A percentile compares a stretch with the other conserved stretches of the same genome.
phyloP scores from a whole-genome alignment of 1,140 invertebrate genomes.

The Pantala flavescens region DNA sequence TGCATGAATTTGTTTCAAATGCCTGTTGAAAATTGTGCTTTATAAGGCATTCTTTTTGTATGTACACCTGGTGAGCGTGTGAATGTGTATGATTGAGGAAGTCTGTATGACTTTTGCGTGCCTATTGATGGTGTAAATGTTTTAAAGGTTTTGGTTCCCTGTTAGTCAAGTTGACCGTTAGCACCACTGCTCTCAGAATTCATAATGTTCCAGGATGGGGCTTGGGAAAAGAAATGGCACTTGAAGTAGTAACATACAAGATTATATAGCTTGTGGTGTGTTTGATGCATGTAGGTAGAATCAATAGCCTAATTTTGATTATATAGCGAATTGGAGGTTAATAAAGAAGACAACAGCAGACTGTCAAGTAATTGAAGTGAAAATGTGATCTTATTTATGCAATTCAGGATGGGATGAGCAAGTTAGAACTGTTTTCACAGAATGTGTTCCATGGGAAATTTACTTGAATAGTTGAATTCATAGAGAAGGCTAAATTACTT shows the following conservation, averaged over 20 bases:
- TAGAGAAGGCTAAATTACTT: neutral
- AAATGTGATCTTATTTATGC: slow-evolving; percentile 6
- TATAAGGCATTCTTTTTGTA: neutral
- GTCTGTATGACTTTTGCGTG: neutral
- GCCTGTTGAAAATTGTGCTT: neutral
- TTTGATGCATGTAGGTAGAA: neutral
- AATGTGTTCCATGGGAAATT: neutral
- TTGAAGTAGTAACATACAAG: too few species aligned
- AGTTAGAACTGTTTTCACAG: neutral
- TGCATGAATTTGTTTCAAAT: slow-evolving; percentile 3
- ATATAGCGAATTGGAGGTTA: neutral
- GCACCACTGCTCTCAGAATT: neutral
- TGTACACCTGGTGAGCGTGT: neutral
- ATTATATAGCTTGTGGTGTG: neutral
- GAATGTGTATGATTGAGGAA: neutral
- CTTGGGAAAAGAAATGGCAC: neutral
- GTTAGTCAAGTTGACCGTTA: neutral
- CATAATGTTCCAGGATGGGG: neutral
- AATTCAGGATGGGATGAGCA: neutral
- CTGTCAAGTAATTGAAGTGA: neutral
- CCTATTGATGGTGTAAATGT: neutral
- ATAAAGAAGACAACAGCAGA: neutral
- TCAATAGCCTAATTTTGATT: neutral
- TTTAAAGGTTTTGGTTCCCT: neutral
- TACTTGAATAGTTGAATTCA: neutral